Base-by-base conservation (phyloP, 2,113 vertebrate species). In the Microtus ochrogaster region DNA sequence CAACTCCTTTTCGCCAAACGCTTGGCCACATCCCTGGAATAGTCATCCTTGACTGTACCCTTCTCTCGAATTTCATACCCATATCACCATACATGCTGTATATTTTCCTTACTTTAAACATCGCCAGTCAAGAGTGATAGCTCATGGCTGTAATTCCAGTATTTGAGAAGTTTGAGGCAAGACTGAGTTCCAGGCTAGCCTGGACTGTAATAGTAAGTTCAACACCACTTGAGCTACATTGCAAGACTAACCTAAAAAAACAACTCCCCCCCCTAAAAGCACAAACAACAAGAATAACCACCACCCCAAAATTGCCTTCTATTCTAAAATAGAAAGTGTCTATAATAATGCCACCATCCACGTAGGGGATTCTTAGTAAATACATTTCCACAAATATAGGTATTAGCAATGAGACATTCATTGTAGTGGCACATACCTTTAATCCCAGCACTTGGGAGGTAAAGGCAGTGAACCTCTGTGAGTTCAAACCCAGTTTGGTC, bases 101-200 rank as follows among this genome's bases (percentile, higher is more conserved):
- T 61, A 89, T 76, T 92, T 92, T 90, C 81, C 33, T 91, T 81
- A 70, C 61, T 86, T 91, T 24, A 91, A 89, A 95, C 36, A 36
- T 7, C 41, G 79, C 12, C 21, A 82, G 11, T n/a, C 36, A 39
- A n/a, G 22, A 39, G 36, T 81, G 49, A 52, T 24, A n/a, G 33
- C 36, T n/a, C 47, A 55, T 81, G 77, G 30, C 30, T 55, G 5
- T 55, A 81, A 81, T 55, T n/a, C 55, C 22, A 61, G 21, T 6
- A 83, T 61, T 39, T 39, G 36, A 36, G 52, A 61, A 83, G 52
- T 39, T 39, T 39, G 52, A 39, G 55, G 79, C 36, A 83, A 9
- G 78, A 55, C 19, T 61, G 49, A 79, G 30, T 17, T 78, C 76
- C n/a, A 81, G 33, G 52, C 3, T 19, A 82, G 52, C 78, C 36